A percentile compares a stretch with the other conserved stretches of the same genome.
Conservation (phyloP, 2,113 vertebrate species). For the Varanus komodoensis region DNA sequence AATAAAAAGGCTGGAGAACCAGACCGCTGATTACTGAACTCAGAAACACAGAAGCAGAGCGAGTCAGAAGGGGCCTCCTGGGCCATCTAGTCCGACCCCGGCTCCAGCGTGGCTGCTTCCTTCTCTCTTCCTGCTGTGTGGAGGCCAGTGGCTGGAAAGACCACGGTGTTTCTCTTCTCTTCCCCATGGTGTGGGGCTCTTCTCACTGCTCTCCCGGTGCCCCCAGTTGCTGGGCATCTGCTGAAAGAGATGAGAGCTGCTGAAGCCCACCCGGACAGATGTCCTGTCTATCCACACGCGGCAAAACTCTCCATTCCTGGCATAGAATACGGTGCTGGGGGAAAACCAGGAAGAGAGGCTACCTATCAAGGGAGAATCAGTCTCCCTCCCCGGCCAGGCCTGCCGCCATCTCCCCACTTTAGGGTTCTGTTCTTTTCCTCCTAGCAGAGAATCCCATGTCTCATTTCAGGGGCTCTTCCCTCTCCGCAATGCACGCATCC, state of each 20-base stretch:
- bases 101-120: neutral
- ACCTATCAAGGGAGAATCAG: accelerated
- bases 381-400: no score
- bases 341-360: no score
- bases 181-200: accelerated
- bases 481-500: accelerated
- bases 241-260: neutral
- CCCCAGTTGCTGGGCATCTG: neutral
- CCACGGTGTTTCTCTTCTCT: neutral
- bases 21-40: no score
- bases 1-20: no score
- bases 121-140: neutral
- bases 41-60: no score
- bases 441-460: neutral
- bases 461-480: neutral
- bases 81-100: no score
- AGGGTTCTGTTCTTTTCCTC: neutral
- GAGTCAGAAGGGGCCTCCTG: no score
- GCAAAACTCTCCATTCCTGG: no score
- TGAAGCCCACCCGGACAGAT: neutral
- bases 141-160: neutral
- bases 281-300: neutral
- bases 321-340: neutral
- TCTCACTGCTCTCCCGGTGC: neutral
- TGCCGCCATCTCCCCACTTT: neutral